Conservation (phyloP, 2,888 invertebrate species). For the Capitulum mitella region DNA sequence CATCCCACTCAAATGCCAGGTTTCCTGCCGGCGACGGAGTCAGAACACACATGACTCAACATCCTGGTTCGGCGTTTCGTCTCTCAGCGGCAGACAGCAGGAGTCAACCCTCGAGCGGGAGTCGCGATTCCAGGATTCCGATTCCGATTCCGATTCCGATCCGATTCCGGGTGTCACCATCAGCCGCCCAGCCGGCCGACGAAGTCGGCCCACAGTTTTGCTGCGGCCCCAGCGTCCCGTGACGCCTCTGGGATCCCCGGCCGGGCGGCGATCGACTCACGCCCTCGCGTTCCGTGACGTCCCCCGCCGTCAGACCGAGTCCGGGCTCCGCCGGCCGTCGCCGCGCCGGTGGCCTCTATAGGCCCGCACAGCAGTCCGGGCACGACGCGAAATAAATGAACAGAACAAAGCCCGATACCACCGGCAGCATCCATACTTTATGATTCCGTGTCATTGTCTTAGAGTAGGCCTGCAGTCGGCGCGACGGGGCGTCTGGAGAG, state of each 20-base stretch:
- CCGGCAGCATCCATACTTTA: neutral
- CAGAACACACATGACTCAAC: no score
- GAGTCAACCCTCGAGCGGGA: no score
- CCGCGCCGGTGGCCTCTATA: neutral
- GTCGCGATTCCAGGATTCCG: no score
- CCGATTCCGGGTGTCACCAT: no score
- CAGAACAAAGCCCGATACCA: neutral
- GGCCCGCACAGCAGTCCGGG: neutral
- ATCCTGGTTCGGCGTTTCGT: no score
- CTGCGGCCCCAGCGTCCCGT: no score
- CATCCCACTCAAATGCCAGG: no score
- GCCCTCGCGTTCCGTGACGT: neutral
- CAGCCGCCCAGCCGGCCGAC: no score
- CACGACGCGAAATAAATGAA: neutral
- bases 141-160: no score
- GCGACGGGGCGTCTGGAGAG: neutral
- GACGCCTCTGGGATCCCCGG: neutral
- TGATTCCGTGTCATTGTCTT: conserved; percentile 11
- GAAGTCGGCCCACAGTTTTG: no score
- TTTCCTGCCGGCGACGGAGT: no score
- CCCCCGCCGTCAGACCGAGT: neutral
- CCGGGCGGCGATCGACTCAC: neutral
- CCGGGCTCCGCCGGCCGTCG: neutral
- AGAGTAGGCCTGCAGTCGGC: neutral
- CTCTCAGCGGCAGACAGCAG: no score